Conservation (phyloP, 2,888 invertebrate species). For the Pyrgus malvae region DNA sequence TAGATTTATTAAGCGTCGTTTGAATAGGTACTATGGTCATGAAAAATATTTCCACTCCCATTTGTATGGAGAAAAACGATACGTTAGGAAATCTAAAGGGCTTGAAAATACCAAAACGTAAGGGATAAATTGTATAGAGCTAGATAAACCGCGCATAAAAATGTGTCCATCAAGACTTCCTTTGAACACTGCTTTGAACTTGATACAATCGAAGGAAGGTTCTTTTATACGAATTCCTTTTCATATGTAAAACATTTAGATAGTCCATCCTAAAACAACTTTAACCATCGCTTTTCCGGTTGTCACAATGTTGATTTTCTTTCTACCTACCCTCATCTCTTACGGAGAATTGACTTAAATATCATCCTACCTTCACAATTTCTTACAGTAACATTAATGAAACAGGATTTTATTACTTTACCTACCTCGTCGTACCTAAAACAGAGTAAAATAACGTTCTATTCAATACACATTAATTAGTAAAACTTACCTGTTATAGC, state of each 20-base stretch:
- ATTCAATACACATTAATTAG: not conserved
- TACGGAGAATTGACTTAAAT: too few species aligned
- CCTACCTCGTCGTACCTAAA: not conserved
- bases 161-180: constrained; percentile 8
- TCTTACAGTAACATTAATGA: too few species aligned
- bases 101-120: not conserved
- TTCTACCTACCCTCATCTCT: not conserved
- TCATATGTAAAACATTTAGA: constrained; percentile 19
- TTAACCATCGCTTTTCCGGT: not conserved
- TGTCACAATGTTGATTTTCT: not conserved
- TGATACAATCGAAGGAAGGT: constrained; percentile 8
- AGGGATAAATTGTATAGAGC: not conserved
- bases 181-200: constrained; percentile 18
- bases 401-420: not conserved
- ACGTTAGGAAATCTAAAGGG: not conserved
- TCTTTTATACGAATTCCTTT: constrained; percentile 2
- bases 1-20: too few species aligned
- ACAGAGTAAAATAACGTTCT: not conserved
- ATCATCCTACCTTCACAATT: too few species aligned
- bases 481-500: constrained; percentile 87
- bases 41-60: too few species aligned
- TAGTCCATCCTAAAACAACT: constrained; percentile 24
- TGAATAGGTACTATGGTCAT: too few species aligned
- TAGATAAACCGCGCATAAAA: not conserved
- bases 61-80: too few species aligned